These are phyloP conservation scores for Aradus depressus DNA, from an alignment of 2,888 invertebrate species.

Conservation along the genomic window DNA sequence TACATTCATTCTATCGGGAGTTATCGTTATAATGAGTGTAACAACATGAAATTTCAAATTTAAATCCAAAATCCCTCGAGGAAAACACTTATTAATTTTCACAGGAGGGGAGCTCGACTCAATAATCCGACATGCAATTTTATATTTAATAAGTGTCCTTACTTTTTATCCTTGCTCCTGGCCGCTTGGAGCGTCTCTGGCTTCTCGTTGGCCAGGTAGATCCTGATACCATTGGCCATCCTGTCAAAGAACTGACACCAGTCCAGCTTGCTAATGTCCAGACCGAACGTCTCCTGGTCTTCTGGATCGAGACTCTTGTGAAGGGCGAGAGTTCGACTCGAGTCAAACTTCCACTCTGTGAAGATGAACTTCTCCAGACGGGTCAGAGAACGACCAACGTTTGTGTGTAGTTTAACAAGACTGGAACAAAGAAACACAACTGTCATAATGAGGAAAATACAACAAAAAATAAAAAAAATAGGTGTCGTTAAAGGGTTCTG, in stretches of 20 bases:
- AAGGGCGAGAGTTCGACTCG: conserved; percentile 52
- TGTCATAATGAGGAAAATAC: neutral
- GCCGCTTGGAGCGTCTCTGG: too few relatives aligned
- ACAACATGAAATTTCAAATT: too few relatives aligned
- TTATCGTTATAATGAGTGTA: too few relatives aligned
- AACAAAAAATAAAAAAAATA: neutral
- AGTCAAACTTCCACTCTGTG: conserved; percentile 77
- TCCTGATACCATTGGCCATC: conserved; percentile 67
- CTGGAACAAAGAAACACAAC: conserved; percentile 42
- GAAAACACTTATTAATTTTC: too few relatives aligned
- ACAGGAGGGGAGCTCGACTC: too few relatives aligned
- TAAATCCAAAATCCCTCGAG: too few relatives aligned
- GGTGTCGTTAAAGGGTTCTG: too few relatives aligned
- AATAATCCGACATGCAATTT: too few relatives aligned
- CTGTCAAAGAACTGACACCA: conserved; percentile 73
- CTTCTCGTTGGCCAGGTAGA: conserved; percentile 71
- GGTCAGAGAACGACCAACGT: conserved; percentile 70
- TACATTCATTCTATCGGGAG: too few relatives aligned
- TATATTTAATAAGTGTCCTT: too few relatives aligned
- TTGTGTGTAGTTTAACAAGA: conserved; percentile 70
- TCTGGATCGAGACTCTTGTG: conserved; percentile 46
- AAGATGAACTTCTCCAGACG: conserved; percentile 78
- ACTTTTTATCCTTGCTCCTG: too few relatives aligned
- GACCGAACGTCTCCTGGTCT: conserved; percentile 52
- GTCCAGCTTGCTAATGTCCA: conserved; percentile 57